Evolutionary conservation across 2,888 invertebrate genomes (phyloP).

Genomic region (Ligdia adustata): DNA sequence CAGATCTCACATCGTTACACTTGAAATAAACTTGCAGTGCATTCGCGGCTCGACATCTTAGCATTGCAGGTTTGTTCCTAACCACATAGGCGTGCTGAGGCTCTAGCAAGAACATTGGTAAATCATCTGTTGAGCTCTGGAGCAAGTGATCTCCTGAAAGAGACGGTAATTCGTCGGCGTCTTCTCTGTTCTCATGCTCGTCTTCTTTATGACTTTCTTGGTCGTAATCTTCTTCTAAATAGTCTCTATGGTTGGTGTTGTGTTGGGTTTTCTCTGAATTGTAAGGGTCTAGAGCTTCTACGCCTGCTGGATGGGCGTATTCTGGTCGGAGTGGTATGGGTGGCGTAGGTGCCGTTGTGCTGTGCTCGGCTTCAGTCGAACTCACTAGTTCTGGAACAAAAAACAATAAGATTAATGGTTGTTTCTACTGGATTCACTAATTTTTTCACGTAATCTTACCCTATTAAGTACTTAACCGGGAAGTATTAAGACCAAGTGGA

Average conservation of each 20-base stretch:
- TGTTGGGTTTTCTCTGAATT: constrained; percentile 73
- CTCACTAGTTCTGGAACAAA: constrained; percentile 72
- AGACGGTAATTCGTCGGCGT: constrained; percentile 77
- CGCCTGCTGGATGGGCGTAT: constrained; percentile 78
- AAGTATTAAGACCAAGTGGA: too few species aligned
- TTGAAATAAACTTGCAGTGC: constrained; percentile 94
- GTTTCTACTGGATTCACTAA: too few species aligned
- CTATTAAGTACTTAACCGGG: too few species aligned
- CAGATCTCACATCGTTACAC: constrained; percentile 92
- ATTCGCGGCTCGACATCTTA: constrained; percentile 95
- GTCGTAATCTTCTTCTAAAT: constrained; percentile 79
- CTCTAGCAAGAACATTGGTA: constrained; percentile 94
- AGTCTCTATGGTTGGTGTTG: constrained; percentile 67
- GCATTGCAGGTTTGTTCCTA: constrained; percentile 93
- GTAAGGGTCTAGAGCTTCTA: constrained; percentile 76
- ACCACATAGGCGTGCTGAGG: constrained; percentile 96
- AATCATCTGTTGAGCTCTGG: constrained; percentile 86
- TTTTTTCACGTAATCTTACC: too few species aligned
- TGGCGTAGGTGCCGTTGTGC: constrained; percentile 61
- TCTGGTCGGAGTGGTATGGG: constrained; percentile 73
- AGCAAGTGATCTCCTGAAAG: constrained; percentile 74
- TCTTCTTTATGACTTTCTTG: constrained; percentile 75
- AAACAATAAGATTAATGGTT: constrained; percentile 18
- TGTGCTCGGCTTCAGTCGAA: constrained; percentile 64
- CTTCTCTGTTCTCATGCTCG: constrained; percentile 75